Percentiles rank a stretch among this genome's conserved stretches.
Evolutionary conservation across 2,797 vertebrate species (phyloP).

Genomic region (Arvicola amphibius): DNA sequence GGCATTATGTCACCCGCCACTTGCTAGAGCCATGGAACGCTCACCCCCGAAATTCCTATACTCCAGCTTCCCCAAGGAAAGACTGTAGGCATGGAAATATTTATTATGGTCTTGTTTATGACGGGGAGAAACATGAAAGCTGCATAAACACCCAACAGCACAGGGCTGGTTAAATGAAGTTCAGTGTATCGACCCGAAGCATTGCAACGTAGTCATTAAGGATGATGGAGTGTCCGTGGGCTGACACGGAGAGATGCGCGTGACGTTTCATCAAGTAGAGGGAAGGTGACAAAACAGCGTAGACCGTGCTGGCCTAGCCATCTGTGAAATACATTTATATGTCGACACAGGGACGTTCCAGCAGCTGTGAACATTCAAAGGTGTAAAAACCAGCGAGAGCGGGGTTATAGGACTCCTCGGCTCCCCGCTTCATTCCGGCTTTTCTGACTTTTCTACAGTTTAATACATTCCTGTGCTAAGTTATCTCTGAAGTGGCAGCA

Average conservation of each 20-base stretch:
- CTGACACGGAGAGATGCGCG: constrained; percentile 54
- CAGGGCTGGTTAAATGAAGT: constrained; percentile 65
- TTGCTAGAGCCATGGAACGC: not conserved
- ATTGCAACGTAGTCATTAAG: constrained; percentile 45
- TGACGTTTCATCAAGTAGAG: constrained; percentile 3
- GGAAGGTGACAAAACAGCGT: constrained; percentile 28
- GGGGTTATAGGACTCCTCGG: not conserved
- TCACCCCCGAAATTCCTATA: not conserved
- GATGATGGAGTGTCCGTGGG: constrained; percentile 16
- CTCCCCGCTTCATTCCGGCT: not conserved
- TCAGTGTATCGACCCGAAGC: constrained; percentile 66
- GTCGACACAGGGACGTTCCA: not conserved
- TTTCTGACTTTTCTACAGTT: constrained; percentile 22
- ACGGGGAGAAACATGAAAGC: constrained; percentile 52
- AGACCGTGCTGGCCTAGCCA: not conserved
- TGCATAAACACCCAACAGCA: constrained; percentile 52
- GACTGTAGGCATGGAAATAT: not conserved
- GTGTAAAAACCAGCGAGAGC: not conserved
- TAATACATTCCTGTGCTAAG: not conserved
- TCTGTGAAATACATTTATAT: constrained; percentile 17
- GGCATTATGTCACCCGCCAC: not conserved
- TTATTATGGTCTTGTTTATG: constrained; percentile 51
- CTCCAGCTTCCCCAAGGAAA: not conserved
- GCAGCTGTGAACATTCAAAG: not conserved
- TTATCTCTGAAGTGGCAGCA: not conserved